phyloP scores from a whole-genome alignment of 1,140 invertebrate genomes.

The Trichonephila clavipes region DNA sequence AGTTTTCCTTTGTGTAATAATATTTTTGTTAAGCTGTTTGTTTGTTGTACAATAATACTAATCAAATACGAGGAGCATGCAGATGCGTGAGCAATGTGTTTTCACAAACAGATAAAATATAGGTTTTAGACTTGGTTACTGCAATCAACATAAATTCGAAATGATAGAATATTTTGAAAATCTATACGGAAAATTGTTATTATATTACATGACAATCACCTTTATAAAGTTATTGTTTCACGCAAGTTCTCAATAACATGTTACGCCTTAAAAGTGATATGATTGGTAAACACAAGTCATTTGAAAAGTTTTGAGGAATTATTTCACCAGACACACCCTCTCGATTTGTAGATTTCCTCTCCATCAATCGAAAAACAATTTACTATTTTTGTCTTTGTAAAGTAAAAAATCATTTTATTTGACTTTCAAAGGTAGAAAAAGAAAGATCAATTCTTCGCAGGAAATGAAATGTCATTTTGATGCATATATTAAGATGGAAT shows the following conservation, averaged over 20 bases:
- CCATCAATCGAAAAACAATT: background rate
- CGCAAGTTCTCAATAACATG: background rate
- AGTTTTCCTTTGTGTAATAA: too few relatives aligned
- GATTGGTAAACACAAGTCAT: background rate
- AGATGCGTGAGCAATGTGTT: background rate
- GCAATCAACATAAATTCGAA: background rate
- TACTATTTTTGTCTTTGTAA: background rate
- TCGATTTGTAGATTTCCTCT: background rate
- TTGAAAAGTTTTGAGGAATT: background rate
- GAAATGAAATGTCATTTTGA: too few relatives aligned
- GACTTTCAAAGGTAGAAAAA: too few relatives aligned
- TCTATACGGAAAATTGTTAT: background rate
- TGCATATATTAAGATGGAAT: too few relatives aligned
- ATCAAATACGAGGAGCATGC: background rate
- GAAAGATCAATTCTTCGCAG: too few relatives aligned
- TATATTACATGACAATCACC: background rate
- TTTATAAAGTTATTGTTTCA: background rate
- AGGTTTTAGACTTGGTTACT: background rate
- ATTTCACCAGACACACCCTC: background rate
- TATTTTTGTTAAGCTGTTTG: too few relatives aligned
- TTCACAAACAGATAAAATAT: background rate
- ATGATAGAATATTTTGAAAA: background rate
- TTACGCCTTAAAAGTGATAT: background rate
- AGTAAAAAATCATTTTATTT: too few relatives aligned
- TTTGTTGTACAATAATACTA: too few relatives aligned